Evolutionary conservation across 2,113 vertebrate genomes (phyloP).

Genomic region (Myrmophylax atrothorax): DNA sequence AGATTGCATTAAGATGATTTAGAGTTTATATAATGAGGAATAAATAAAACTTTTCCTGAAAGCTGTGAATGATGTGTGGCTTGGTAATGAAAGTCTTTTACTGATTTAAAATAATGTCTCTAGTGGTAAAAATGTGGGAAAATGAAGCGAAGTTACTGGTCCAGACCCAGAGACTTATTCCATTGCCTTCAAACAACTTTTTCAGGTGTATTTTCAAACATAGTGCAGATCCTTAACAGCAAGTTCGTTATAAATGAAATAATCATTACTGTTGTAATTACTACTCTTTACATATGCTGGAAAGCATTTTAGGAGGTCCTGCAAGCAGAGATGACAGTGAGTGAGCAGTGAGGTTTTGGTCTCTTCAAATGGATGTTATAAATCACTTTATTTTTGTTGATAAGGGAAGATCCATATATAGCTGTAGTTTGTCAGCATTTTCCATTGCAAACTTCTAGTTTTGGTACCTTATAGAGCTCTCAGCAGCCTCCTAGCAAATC

Average conservation of each 20-base stretch:
- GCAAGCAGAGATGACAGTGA: background rate
- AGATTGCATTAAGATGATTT: conserved; percentile 23
- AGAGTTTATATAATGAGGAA: conserved; percentile 36
- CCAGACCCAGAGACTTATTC: background rate
- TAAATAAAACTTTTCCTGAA: conserved; percentile 11
- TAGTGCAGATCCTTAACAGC: background rate
- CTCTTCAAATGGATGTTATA: conserved; percentile 11
- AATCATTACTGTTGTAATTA: background rate
- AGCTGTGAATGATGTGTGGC: background rate
- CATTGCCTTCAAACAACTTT: background rate
- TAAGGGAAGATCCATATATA: conserved; percentile 7
- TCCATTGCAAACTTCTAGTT: background rate
- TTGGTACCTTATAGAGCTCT: background rate
- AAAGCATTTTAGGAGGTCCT: conserved; percentile 37
- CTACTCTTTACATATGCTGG: background rate
- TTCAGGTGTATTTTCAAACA: background rate
- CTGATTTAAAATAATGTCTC: background rate
- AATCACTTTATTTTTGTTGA: conserved; percentile 34
- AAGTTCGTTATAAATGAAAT: conserved; percentile 23
- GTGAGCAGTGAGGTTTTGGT: conserved; percentile 22
- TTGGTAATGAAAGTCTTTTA: background rate
- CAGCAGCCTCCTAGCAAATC: background rate
- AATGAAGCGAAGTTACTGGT: background rate
- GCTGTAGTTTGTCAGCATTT: conserved; percentile 37
- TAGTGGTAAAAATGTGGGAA: background rate